Evolutionary conservation across 2,888 invertebrate genomes (phyloP).

Genomic region (Agonum fuliginosum): DNA sequence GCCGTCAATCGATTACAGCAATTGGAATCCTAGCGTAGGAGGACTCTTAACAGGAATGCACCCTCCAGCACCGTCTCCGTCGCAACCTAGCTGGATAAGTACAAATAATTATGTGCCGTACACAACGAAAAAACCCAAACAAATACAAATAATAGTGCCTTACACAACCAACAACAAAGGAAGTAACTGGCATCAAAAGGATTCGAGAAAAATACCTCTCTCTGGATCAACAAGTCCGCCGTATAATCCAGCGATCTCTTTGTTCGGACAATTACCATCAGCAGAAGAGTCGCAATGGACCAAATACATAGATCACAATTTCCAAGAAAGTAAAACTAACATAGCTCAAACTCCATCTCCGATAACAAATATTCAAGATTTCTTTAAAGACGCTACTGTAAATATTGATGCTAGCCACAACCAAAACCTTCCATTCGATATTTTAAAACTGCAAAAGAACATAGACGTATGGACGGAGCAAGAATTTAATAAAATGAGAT

Average conservation of each 20-base stretch:
- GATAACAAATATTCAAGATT: constrained; percentile 74
- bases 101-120: constrained; percentile 61
- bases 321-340: constrained; percentile 73
- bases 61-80: constrained; percentile 66
- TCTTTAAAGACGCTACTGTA: constrained; percentile 70
- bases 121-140: constrained; percentile 75
- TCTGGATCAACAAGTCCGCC: constrained; percentile 63
- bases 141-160: constrained; percentile 88
- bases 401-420: constrained; percentile 64
- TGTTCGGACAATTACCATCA: constrained; percentile 68
- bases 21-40: constrained; percentile 65
- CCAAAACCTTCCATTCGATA: constrained; percentile 78
- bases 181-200: constrained; percentile 66
- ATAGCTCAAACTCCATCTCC: constrained; percentile 67
- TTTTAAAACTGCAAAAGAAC: constrained; percentile 85
- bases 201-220: constrained; percentile 73
- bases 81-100: constrained; percentile 67
- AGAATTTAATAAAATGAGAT: constrained; percentile 77
- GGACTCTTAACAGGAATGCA: constrained; percentile 65
- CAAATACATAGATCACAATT: constrained; percentile 73
- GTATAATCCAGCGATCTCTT: constrained; percentile 63
- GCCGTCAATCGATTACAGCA: constrained; percentile 66
- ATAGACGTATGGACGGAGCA: constrained; percentile 91
- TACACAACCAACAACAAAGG: constrained; percentile 79
- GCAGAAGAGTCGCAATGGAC: constrained; percentile 68